Evolutionary conservation across 2,888 invertebrate genomes (phyloP).

Genomic region (Dermolepida albohirtum): DNA sequence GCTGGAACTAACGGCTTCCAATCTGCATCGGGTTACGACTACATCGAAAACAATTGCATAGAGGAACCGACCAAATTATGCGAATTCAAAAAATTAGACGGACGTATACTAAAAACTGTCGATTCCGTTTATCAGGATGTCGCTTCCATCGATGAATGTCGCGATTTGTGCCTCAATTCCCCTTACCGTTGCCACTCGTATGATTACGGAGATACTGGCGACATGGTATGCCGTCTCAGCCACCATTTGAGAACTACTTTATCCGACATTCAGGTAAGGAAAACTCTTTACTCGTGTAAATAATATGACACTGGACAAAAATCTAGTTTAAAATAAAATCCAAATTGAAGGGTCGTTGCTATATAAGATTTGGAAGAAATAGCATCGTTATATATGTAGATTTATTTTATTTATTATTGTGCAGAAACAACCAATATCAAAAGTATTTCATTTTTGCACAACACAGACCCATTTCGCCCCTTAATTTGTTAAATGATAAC

Average conservation of each 20-base stretch:
- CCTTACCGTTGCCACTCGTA: slow-evolving; percentile 94
- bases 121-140: slow-evolving; percentile 94
- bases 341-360: too few species aligned
- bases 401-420: too few species aligned
- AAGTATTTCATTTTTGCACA: too few species aligned
- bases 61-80: slow-evolving; percentile 94
- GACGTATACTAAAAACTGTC: slow-evolving; percentile 91
- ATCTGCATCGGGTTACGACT: slow-evolving; percentile 73
- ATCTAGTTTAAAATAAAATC: too few species aligned
- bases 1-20: slow-evolving; percentile 82
- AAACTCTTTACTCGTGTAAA: too few species aligned
- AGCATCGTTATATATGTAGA: too few species aligned
- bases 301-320: too few species aligned
- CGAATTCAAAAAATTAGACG: slow-evolving; percentile 89
- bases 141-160: slow-evolving; percentile 86
- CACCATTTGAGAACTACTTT: slow-evolving; percentile 92
- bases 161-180: slow-evolving; percentile 88
- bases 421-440: too few species aligned
- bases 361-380: too few species aligned
- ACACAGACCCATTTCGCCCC: too few species aligned
- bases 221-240: slow-evolving; percentile 91
- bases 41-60: slow-evolving; percentile 93
- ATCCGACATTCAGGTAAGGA: slow-evolving; percentile 83
- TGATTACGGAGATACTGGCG: slow-evolving; percentile 93
- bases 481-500: too few species aligned